Evolutionary conservation across 2,797 vertebrate species (phyloP).

Genomic region (Rhadinocentrus ornatus): DNA sequence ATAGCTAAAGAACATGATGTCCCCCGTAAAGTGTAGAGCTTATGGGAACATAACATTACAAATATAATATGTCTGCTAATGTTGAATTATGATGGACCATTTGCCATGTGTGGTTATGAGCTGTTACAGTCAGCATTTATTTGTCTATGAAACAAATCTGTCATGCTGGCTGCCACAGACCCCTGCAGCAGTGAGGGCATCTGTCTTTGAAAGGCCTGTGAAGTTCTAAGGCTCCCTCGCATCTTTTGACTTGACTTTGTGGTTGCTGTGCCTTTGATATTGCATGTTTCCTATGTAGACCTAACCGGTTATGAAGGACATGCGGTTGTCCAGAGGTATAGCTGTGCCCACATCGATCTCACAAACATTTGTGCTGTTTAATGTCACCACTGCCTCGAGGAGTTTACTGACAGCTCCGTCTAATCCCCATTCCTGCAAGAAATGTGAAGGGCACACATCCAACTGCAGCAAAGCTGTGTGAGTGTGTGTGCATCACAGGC

Average conservation of each 20-base stretch:
- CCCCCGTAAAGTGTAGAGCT: conserved; percentile 67
- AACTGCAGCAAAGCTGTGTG: conserved; percentile 23
- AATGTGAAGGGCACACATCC: conserved; percentile 30
- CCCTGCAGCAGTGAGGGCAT: conserved; percentile 39
- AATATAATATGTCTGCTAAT: conserved; percentile 55
- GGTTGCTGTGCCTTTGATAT: conserved; percentile 60
- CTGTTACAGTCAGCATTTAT: conserved; percentile 60
- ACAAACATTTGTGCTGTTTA: conserved; percentile 77
- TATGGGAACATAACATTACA: conserved; percentile 65
- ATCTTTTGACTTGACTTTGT: conserved; percentile 30
- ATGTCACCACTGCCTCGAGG: conserved; percentile 78
- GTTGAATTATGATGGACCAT: conserved; percentile 69
- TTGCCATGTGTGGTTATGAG: conserved; percentile 56
- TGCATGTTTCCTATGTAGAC: conserved; percentile 61
- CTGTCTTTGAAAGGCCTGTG: conserved; percentile 43
- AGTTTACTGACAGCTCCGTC: conserved; percentile 66
- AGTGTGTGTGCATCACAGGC: conserved; percentile 18
- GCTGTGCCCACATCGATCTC: conserved; percentile 74
- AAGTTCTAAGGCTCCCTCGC: conserved; percentile 52
- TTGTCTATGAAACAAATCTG: conserved; percentile 59
- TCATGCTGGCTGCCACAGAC: conserved; percentile 18
- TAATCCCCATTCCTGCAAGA: conserved; percentile 68
- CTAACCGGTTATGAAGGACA: conserved; percentile 63
- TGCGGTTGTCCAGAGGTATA: conserved; percentile 59
- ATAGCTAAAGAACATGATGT: conserved; percentile 59